phyloP scores from a whole-genome alignment of 2,797 vertebrate species.

The Urosaurus nigricauda region DNA sequence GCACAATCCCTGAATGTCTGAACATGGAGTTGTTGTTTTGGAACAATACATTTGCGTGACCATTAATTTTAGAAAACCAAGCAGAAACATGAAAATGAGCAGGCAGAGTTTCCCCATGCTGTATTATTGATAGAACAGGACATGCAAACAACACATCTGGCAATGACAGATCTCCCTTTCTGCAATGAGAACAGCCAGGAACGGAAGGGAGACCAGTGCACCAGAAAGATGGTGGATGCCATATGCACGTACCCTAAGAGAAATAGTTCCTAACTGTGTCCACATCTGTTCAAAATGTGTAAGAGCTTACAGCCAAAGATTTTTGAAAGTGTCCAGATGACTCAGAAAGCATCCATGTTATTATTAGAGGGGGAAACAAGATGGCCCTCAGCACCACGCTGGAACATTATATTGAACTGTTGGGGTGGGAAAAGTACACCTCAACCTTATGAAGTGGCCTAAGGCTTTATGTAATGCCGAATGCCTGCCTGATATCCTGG shows the following conservation, averaged over 20 bases:
- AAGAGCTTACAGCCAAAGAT: neutral
- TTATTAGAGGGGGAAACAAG: neutral
- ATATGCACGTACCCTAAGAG: neutral
- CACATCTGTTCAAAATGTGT: neutral
- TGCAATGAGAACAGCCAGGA: neutral
- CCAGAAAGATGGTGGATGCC: too few species aligned
- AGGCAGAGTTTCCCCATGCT: neutral
- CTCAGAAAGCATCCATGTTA: neutral
- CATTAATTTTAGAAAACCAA: neutral
- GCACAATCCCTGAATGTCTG: neutral
- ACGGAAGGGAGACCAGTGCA: neutral
- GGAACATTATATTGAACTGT: too few species aligned
- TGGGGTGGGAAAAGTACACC: neutral
- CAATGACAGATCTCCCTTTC: too few species aligned
- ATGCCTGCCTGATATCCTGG: too few species aligned
- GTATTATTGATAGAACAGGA: neutral
- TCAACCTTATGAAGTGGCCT: neutral
- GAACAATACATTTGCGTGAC: neutral
- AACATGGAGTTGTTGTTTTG: neutral
- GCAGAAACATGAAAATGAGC: neutral
- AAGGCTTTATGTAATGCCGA: too few species aligned
- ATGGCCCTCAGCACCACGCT: neutral
- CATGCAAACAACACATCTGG: neutral
- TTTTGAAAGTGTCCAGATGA: neutral
- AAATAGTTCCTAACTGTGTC: neutral